Evolutionary conservation across 2,113 vertebrate genomes (phyloP).

Genomic region (Synodontis membranacea): DNA sequence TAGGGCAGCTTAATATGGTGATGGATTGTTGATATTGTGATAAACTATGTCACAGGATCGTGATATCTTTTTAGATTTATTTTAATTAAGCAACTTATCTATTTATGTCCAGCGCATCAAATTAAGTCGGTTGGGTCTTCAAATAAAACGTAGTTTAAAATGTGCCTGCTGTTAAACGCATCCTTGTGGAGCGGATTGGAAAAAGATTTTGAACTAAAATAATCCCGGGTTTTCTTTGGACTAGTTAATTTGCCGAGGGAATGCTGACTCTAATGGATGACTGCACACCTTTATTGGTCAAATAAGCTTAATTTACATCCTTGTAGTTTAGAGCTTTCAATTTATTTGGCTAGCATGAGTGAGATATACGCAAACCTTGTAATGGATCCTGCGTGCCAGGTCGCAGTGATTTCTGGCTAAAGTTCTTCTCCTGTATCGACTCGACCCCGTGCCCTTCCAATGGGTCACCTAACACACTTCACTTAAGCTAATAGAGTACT

Average conservation of each 20-base stretch:
- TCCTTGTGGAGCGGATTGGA: background rate
- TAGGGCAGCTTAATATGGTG: background rate
- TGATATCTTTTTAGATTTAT: background rate
- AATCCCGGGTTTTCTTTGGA: background rate
- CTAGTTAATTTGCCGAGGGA: background rate
- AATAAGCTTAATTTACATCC: background rate
- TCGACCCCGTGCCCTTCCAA: background rate
- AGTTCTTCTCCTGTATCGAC: constrained; percentile 7
- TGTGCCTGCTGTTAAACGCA: too few relatives aligned
- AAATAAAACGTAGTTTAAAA: too few relatives aligned
- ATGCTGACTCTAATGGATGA: background rate
- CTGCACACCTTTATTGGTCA: background rate
- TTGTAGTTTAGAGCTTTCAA: background rate
- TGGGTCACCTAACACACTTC: constrained; percentile 37
- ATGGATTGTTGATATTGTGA: background rate
- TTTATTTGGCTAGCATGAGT: background rate
- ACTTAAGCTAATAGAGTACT: background rate
- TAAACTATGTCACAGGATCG: too few relatives aligned
- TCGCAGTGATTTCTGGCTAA: background rate
- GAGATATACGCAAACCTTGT: background rate
- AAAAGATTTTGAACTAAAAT: background rate
- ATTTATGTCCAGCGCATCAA: too few relatives aligned
- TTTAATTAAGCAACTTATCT: background rate
- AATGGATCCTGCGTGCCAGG: background rate
- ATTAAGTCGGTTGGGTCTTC: too few relatives aligned